Percentiles rank a stretch among this genome's conserved stretches.
phyloP scores from a whole-genome alignment of 2,113 vertebrate species.

The Odontophorus gujanensis region DNA sequence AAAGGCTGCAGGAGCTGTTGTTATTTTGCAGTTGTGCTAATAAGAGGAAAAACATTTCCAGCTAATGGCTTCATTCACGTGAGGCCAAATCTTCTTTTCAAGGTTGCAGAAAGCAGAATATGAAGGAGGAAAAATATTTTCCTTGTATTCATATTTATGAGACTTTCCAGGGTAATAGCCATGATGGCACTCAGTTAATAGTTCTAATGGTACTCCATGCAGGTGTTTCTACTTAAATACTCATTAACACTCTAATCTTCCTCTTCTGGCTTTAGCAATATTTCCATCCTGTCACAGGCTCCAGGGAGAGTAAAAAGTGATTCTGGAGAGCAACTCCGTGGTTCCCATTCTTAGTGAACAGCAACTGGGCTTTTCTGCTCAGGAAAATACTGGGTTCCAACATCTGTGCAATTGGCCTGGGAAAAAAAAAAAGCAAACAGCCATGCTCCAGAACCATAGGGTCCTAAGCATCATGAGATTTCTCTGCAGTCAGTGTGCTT shows the following conservation, averaged over 20 bases:
- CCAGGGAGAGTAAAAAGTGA: neutral
- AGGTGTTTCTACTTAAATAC: conserved; percentile 57
- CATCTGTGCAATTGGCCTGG: neutral
- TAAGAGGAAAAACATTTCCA: neutral
- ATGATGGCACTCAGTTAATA: neutral
- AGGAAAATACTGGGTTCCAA: neutral
- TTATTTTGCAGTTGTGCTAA: neutral
- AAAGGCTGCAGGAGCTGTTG: neutral
- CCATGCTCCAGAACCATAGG: neutral
- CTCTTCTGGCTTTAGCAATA: neutral
- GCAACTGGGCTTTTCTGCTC: neutral
- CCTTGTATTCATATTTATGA: neutral
- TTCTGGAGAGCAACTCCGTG: neutral
- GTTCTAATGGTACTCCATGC: neutral
- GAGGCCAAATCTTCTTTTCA: neutral
- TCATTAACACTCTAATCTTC: conserved; percentile 37
- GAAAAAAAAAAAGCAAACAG: neutral
- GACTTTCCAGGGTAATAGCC: neutral
- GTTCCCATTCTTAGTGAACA: neutral
- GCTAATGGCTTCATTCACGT: neutral
- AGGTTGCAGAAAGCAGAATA: neutral
- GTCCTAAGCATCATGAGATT: neutral
- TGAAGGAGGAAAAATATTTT: neutral
- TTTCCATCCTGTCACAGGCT: neutral
- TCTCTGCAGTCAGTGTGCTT: neutral